Evolutionary conservation across 2,888 invertebrate genomes (phyloP), one percentile per base, ranked within the genome.

Genomic region (Coecobrya sp.): DNA sequence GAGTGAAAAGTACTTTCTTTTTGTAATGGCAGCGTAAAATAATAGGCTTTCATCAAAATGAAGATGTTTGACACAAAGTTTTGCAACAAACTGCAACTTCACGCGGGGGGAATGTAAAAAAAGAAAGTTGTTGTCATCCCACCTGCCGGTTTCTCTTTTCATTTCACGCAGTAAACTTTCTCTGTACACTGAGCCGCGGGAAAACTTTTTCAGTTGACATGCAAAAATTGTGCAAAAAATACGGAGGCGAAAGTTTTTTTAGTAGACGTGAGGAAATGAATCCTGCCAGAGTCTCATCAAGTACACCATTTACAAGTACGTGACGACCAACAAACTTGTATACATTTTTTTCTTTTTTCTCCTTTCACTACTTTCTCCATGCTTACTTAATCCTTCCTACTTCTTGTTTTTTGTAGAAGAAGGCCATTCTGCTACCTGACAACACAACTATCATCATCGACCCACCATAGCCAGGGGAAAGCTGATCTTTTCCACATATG

Each of bases 71-170:
- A 55, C 55, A 55, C n/a, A 19, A 76, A 76, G 7, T 76, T 45
- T 49, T 76, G 22, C 76, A 49, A 45, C 76, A 10, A 55, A 55
- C n/a, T n/a, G 7, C 11, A 76, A 13, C 7, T 8, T 42, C 19
- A 70, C 7, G 70, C 25, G 25, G 49, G 19, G 22, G 22, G 45
- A 49, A 49, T 22, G 49, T 25, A n/a, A 22, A 49, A 76, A 79
- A 49, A 76, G 62, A 73, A 81, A 79, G n/a, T n/a, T n/a, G 88
- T 88, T 88, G 88, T 88, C 88, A 88, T 27, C 82, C 82, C 82
- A 89, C 81, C 89, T 82, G 89, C 82, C 81, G 65, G 55, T 13
- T 84, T 89, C 49, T 73, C 89, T 62, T 84, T 59, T 45, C 30
- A 25, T 55, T 27, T 13, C 16, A 22, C 45, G 27, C 19, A 49